phyloP scores from a whole-genome alignment of 2,113 vertebrate species.

The Silurus meridionalis region DNA sequence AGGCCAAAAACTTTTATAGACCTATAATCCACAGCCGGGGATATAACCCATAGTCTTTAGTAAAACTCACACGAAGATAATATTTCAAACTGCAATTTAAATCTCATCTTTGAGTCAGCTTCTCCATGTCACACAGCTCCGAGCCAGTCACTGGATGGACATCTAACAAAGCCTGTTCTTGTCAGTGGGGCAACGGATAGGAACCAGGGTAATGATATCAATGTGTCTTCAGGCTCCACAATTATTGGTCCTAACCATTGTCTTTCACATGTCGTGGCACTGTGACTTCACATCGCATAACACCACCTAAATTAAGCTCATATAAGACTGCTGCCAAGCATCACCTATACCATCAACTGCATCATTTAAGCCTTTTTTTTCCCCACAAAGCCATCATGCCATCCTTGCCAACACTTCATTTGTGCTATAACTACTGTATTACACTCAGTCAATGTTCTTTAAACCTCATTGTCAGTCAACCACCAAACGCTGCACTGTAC shows the following conservation, averaged over 20 bases:
- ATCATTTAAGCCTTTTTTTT: conserved; percentile 1
- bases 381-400: conserved; percentile 18
- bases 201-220: conserved; percentile 70
- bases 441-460: conserved; percentile 7
- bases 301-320: neutral
- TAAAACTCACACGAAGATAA: neutral
- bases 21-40: conserved; percentile 3
- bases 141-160: conserved; percentile 69
- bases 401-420: conserved; percentile 37
- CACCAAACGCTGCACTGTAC: conserved; percentile 16
- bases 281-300: conserved; percentile 60
- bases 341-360: conserved; percentile 16
- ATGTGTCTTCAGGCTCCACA: conserved; percentile 33
- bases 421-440: conserved; percentile 38
- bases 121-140: conserved; percentile 72
- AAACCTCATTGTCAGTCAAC: conserved; percentile 27
- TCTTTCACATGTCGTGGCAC: conserved; percentile 55
- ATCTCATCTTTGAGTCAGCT: conserved; percentile 30
- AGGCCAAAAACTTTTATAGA: conserved; percentile 3
- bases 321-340: conserved; percentile 19
- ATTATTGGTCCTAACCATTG: conserved; percentile 53
- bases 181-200: conserved; percentile 66
- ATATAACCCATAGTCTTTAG: neutral
- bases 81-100: neutral
- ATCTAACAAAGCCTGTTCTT: conserved; percentile 67